Evolutionary conservation across 2,888 invertebrate genomes (phyloP).

Genomic region (Drosophila parthenogenetica): DNA sequence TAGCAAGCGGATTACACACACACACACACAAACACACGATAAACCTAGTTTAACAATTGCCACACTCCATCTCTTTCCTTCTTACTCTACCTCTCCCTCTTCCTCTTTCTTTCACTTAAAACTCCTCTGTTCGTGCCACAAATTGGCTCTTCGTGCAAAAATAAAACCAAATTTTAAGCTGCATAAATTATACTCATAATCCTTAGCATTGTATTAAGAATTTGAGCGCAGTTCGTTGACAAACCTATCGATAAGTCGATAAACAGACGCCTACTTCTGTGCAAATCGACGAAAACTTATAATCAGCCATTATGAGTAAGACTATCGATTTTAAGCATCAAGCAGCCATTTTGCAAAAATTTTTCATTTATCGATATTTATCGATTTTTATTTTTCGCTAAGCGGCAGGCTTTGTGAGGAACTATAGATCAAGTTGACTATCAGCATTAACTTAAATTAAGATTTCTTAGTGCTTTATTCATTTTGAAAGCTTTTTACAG

Average conservation of each 20-base stretch:
- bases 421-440: too few relatives aligned
- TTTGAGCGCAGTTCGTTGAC: background rate
- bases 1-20: constrained; percentile 12
- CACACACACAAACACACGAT: background rate
- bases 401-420: too few relatives aligned
- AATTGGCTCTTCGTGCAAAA: constrained; percentile 34
- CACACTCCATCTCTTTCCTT: background rate
- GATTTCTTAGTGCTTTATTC: too few relatives aligned
- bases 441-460: too few relatives aligned
- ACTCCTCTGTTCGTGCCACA: constrained; percentile 23
- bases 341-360: too few relatives aligned
- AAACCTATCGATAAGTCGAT: background rate
- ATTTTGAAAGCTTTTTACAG: too few relatives aligned
- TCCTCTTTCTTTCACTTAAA: background rate
- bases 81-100: background rate
- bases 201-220: background rate
- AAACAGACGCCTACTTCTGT: background rate
- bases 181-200: background rate
- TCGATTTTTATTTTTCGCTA: too few relatives aligned
- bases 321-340: background rate
- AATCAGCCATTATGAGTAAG: background rate
- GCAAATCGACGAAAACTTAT: background rate
- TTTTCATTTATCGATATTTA: too few relatives aligned
- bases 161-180: background rate
- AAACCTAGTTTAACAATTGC: constrained; percentile 10